Conservation (phyloP, 2,113 vertebrate genomes). For the Zonotrichia leucophrys region DNA sequence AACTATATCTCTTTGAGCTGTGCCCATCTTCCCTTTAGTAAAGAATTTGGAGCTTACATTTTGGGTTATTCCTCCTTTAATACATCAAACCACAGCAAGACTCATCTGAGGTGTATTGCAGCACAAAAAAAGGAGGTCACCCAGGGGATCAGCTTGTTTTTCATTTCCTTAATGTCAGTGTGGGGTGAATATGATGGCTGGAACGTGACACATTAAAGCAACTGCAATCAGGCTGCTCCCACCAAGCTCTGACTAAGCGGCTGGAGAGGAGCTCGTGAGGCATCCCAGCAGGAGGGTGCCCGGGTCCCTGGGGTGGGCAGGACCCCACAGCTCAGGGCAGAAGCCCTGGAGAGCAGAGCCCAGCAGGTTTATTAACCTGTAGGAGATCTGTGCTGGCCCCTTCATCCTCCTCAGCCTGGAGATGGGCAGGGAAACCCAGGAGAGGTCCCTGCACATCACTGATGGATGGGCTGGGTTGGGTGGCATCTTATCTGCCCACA, state of each 20-base stretch:
- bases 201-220: conserved; percentile 32
- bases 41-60: not conserved
- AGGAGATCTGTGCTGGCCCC: rapidly evolving
- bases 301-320: not conserved
- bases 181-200: not conserved
- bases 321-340: rapidly evolving
- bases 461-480: not conserved
- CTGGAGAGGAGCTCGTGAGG: not conserved
- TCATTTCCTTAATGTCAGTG: conserved; percentile 11
- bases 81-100: not conserved
- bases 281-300: not conserved
- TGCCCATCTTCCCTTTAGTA: not conserved
- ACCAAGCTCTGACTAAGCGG: conserved; percentile 56
- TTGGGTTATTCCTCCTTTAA: not conserved
- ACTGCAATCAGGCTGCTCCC: conserved; percentile 51
- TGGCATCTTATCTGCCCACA: rapidly evolving
- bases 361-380: not conserved
- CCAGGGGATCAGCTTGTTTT: not conserved
- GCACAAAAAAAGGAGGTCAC: not conserved
- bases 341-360: not conserved
- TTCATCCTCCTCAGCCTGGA: not conserved
- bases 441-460: rapidly evolving
- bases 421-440: not conserved
- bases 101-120: not conserved
- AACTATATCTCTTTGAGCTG: not conserved